A percentile compares a stretch with the other conserved stretches of the same genome.
Evolutionary conservation across 1,140 invertebrate genomes (phyloP).

Genomic region (Chironomus striatipennis): DNA sequence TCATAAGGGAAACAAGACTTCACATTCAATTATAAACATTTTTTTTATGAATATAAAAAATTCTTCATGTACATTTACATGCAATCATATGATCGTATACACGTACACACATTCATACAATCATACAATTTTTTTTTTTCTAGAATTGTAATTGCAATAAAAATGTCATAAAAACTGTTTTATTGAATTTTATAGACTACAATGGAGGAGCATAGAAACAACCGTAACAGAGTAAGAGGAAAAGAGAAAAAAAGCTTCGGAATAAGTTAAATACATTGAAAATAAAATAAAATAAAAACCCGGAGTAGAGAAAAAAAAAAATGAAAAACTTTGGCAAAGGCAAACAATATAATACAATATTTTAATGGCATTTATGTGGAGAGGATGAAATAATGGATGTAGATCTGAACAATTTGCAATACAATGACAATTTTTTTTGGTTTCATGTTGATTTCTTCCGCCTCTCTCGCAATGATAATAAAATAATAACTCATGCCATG

Average conservation of each 20-base stretch:
- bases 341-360: conserved; percentile 22
- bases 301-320: neutral
- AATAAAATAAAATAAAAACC: neutral
- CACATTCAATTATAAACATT: no score
- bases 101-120: no score
- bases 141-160: conserved; percentile 22
- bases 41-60: no score
- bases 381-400: neutral
- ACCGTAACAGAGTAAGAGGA: neutral
- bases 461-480: neutral
- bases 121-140: no score
- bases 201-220: neutral
- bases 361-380: conserved; percentile 20
- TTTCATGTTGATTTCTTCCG: conserved; percentile 21
- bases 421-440: conserved; percentile 20
- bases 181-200: conserved; percentile 23
- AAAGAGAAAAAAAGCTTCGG: neutral
- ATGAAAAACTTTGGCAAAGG: neutral
- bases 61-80: no score
- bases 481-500: no score
- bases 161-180: conserved; percentile 20
- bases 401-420: conserved; percentile 19
- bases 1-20: no score
- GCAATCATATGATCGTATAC: no score
- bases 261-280: neutral